phyloP scores from a whole-genome alignment of 2,113 vertebrate species.

The Mungos mungo region DNA sequence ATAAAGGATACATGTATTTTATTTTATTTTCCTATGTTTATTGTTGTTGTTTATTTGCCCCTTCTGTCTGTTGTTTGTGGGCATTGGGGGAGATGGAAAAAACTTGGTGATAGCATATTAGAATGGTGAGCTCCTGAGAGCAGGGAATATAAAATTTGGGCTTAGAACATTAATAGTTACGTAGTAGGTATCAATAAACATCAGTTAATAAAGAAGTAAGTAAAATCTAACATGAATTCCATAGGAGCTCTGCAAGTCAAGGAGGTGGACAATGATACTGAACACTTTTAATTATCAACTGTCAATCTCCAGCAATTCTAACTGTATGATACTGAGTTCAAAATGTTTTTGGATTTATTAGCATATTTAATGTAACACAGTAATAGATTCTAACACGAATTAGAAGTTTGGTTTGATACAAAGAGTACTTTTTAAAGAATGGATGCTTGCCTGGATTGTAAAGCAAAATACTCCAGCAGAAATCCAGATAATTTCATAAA shows the following conservation, averaged over 20 bases:
- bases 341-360: background rate
- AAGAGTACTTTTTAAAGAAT: constrained; percentile 2
- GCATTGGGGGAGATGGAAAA: background rate
- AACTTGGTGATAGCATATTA: background rate
- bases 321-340: background rate
- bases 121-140: background rate
- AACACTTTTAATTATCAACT: background rate
- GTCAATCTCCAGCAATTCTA: background rate
- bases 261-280: background rate
- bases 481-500: background rate
- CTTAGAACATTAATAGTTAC: background rate
- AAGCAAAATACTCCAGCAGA: background rate
- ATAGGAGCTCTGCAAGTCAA: background rate
- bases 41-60: background rate
- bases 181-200: background rate
- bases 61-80: background rate
- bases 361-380: background rate
- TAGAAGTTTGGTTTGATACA: background rate
- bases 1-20: background rate
- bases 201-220: background rate
- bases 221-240: background rate
- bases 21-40: background rate
- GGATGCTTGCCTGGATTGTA: background rate
- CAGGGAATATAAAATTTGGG: background rate
- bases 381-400: constrained; percentile 3